Base-by-base conservation (phyloP, 2,797 vertebrate species). In the Pipistrellus nathusii region DNA sequence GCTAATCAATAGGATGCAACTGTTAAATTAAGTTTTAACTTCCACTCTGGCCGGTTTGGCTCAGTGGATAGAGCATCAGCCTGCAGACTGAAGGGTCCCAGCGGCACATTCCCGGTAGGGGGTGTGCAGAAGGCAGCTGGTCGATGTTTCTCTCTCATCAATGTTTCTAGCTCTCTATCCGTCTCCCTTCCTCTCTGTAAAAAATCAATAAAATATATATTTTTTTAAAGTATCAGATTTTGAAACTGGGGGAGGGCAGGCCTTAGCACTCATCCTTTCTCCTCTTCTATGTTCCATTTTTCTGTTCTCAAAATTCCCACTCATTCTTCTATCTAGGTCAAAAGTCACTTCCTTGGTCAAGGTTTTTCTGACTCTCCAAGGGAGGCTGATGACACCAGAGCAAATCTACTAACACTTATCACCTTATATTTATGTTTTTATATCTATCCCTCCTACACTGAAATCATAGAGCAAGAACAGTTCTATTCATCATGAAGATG, bases 361-460 rank as follows among this genome's bases (percentile, higher is more conserved):
- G 71, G 71, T n/a, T 87, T 87, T 92, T 77, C 76, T 53, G 48
- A 94, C 15, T 86, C 64, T 11, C n/a, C 77, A 68, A 78, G 21
- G 23, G 32, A 66, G 76, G 41, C 11, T 55, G n/a, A 53, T n/a
- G 8, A 77, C 51, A 80, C 15, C 44, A 35, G 25, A 88, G n/a
- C 20, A 71, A 32, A 44, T 68, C 32, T 85, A 59, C 51, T 75
- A 81, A 73, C 18, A 80, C 18, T 77, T 69, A 77, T 20, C 32
- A 69, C 21, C 51, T 71, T 41, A 10, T 23, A 48, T 27, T 64
- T 55, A 51, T 18, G 38, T 41, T 76, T 89, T 41, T 64, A 23
- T 23, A n/a, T 66, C 18, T 53, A 35, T 38, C 15, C 44, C 77
- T 73, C 59, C 7, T 46, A 27, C 8, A 44, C 8, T 84, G 71